Evolutionary conservation across 2,113 vertebrate genomes (phyloP), one percentile per base, ranked within the genome.

Genomic region (Callaeas wilsoni): DNA sequence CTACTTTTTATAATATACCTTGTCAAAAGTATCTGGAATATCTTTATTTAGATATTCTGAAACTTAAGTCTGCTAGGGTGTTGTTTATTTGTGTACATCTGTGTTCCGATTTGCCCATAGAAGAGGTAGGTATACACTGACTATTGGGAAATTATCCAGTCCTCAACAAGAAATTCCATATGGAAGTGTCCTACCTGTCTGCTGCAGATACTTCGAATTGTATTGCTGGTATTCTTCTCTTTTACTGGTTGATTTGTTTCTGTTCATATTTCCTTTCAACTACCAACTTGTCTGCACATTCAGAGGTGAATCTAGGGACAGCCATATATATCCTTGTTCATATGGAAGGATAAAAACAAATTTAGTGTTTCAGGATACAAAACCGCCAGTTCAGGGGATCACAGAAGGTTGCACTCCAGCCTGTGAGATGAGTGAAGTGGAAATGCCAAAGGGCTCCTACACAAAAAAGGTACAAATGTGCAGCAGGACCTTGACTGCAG

Each of bases 281-380:
- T 56, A 84, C 37, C n/a, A 78, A 71, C 71, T 60, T 83, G 65
- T 79, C 78, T 88, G 50, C 47, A 56, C 63, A 77, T 63, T 70
- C 75, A 88, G 64, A 83, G 55, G 92, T 84, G 71, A 96, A 86
- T 70, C 59, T 77, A 91, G 27, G 71, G 85, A 95, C 87, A 93
- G 53, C 27, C 50, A 37, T 17, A 78, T 32, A 84, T 70, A 91
- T 26, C 32, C 20, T 53, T 87, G 63, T 65, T 59, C n/a, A 37
- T 70, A 74, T 9, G 15, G 68, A 93, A 90, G 35, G 50, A 88
- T 88, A 93, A 93, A 94, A 90, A 64, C 55, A 92, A 67, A 92
- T 86, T 52, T 29, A 93, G 47, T 37, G 33, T 86, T 94, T 80
- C 90, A 71, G 85, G 85, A 88, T 74, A 91, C 67, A 88, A 63